Percentiles rank a stretch among this genome's conserved stretches.
Conservation (phyloP, 2,797 vertebrate genomes). For the Sebastes itinus region DNA sequence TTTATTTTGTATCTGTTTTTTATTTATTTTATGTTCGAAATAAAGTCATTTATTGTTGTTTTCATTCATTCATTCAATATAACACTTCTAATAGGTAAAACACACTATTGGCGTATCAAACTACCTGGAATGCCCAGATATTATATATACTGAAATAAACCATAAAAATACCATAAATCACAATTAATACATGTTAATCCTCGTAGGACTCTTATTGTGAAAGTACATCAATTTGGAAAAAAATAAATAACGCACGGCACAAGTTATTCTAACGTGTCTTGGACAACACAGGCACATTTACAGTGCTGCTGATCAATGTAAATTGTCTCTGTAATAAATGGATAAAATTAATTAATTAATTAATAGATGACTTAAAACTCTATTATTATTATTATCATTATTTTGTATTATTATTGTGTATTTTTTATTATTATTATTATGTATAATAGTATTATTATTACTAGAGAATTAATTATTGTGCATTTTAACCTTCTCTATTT, state of each 20-base stretch:
- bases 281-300: too few species aligned
- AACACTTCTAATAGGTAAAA: neutral
- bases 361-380: neutral
- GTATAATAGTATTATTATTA: too few species aligned
- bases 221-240: neutral
- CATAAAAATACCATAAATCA: neutral
- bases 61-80: too few species aligned
- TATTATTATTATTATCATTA: neutral
- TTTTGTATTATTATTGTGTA: too few species aligned
- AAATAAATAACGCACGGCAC: too few species aligned
- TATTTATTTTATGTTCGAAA: too few species aligned
- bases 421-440: too few species aligned
- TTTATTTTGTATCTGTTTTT: too few species aligned
- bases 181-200: neutral
- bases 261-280: neutral
- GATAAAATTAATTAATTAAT: neutral
- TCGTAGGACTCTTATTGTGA: neutral
- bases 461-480: neutral
- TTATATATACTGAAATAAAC: neutral
- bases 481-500: conserved; percentile 27
- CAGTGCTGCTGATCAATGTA: neutral
- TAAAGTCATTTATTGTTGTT: too few species aligned
- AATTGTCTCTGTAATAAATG: neutral
- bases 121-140: neutral
- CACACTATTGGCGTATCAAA: neutral